A percentile compares a stretch with the other conserved stretches of the same genome.
These are phyloP conservation scores for Druon quercuslanigerum DNA, from an alignment of 1,140 invertebrate species.

Conservation along the genomic window DNA sequence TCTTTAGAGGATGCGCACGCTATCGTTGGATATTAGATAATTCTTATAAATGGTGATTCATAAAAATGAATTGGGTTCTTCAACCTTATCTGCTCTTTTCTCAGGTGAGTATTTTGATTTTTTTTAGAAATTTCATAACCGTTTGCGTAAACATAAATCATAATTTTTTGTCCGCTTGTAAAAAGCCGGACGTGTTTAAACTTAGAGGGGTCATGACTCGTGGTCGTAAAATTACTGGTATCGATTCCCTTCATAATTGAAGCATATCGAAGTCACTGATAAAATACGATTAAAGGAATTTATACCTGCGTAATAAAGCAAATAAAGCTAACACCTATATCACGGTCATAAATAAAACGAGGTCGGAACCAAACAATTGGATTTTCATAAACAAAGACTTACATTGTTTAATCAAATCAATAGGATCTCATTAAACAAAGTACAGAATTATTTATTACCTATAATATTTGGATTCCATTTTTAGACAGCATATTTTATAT, in stretches of 20 bases:
- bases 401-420: neutral
- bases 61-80: constrained; percentile 7
- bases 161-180: neutral
- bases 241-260: constrained; percentile 23
- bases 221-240: constrained; percentile 5
- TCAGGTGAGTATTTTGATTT: neutral
- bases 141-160: too few species aligned
- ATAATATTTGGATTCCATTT: neutral
- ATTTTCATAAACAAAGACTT: neutral
- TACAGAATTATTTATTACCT: neutral
- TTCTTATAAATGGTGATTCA: neutral
- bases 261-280: constrained; percentile 24
- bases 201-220: too few species aligned
- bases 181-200: too few species aligned
- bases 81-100: constrained; percentile 3
- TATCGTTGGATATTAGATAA: constrained; percentile 4
- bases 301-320: constrained; percentile 25
- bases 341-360: neutral
- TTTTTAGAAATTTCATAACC: constrained; percentile 10
- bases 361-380: constrained; percentile 5
- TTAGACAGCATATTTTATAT: too few species aligned
- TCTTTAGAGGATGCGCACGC: neutral
- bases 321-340: constrained; percentile 23
- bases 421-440: neutral
- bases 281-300: constrained; percentile 28